Base-by-base conservation (phyloP, 2,113 vertebrate genomes). In the Microcebus tavaratra region DNA sequence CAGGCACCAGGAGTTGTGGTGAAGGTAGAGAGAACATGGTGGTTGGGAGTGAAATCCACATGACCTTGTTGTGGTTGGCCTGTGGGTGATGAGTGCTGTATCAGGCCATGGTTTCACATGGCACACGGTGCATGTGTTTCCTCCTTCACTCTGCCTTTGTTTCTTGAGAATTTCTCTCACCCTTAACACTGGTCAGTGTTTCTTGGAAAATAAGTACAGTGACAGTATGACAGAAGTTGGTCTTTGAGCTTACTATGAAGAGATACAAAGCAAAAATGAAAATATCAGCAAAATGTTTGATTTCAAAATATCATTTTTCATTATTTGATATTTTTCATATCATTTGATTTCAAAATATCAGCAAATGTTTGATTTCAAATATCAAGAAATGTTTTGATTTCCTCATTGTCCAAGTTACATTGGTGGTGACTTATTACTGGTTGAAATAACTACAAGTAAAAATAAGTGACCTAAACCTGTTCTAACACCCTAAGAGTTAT, bases 41-140 rank as follows among this genome's bases (percentile, higher is more conserved):
- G 1, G 0, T 5, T 5, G 3, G 25, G 75, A 48, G n/a, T 36
- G 50, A 39, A 55, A 15, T 36, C 48, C 15, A 17, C 9, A 2
- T 13, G 31, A 17, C 39, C 20, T 29, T 23, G 23, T 48, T 14
- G 2, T 11, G 1, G 34, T 6, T n/a, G 42, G n/a, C 14, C 39
- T 4, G 1, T 18, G 23, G 14, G 42, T 67, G 27, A 55, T 36
- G 21, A 67, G 45, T 7, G 12, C 29, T 27, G 23, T 25, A 1
- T 59, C 7, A 21, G 1, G 5, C 81, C 12, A 1, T 10, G 57
- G 34, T 3, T 48, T 29, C 59, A 23, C 0, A 7, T 42, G 48
- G 13, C 81, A 7, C 27, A 1, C 0, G 8, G 18, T 2, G 0
- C 8, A 4, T 3, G 31, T 3, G n/a, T 21, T 17, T 53, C 53